Base-by-base conservation (phyloP, 2,113 vertebrate genomes). In the Candoia aspera region DNA sequence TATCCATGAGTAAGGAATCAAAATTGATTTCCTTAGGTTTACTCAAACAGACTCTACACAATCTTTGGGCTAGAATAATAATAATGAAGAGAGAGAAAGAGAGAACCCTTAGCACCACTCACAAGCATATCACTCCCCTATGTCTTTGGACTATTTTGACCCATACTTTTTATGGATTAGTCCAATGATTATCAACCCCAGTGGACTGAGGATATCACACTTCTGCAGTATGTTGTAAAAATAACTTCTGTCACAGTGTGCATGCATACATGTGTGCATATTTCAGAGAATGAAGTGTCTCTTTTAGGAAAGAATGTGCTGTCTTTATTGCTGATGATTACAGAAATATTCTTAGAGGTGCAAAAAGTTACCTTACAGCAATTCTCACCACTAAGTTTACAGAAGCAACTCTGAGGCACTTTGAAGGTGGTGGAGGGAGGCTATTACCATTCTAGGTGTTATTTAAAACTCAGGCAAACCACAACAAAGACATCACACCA, bases 1-100 rank as follows among this genome's bases (percentile, higher is more conserved):
- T 95, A 55, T 33, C 62, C 88, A 91, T 0, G 88, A 6, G 59
- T 93, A 93, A 86, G 87, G 92, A 58, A 91, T 94, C 90, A 94
- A 86, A 93, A 89, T 94, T 95, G 94, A 37, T 42, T 68, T 68
- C 13, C 86, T 33, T 42, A 84, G 57, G 37, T 54, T 62, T n/a
- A 79, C 3, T 10, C 54, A 59, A 9, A 29, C 9, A 33, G 12
- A 89, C 91, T 96, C 57, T 46, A n/a, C 21, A 19, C 29, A 53
- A 2, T 6, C 8, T 4, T 2, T 37, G 86, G 12, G 26, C 64
- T 83, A 29, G n/a, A n/a, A 79, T 58, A 90, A 17, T 90, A n/a
- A 23, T 17, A 60, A 8, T 4, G 29, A 8, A 29, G 11, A 15
- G 17, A 24, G 24, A 33, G 37, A n/a, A 24, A 6, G 37, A 8